Evolutionary conservation across 2,888 invertebrate genomes (phyloP), one percentile per base, ranked within the genome.

Genomic region (Melipona beecheii): DNA sequence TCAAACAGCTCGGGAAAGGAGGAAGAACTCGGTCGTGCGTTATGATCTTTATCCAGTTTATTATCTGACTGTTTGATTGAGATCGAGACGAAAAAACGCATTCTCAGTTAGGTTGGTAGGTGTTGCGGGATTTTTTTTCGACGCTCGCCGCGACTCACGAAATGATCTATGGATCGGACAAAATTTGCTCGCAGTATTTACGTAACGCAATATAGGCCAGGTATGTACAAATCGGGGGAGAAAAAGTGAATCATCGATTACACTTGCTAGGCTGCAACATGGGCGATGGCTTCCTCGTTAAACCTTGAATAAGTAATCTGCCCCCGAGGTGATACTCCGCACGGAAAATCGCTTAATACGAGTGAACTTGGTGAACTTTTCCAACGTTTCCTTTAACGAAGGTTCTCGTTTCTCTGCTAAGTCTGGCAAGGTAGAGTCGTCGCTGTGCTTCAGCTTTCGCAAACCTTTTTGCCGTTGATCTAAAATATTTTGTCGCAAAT

Each of bases 181-280:
- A 54, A 43, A 49, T 36, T 75, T 70, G 70, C 58, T 72, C 36
- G 36, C 43, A 11, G 75, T 80, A 54, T 69, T 89, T 89, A 89
- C 85, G 78, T 84, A 87, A 88, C 79, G 73, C 68, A 65, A 66
- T 75, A 72, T 85, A 62, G 75, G 65, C 31, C 66, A 58, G 58
- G 78, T 56, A 58, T 66, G 78, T 56, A 81, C 50, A 82, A 86
- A 81, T 81, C 84, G 62, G 77, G n/a, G 65, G 66, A 72, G 82
- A 21, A 69, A 72, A 70, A 89, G 81, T 88, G 88, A 89, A 89
- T 90, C 90, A 90, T 88, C 90, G 90, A 90, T 91, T 89, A 89
- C 90, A 89, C 87, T 90, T 88, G 84, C 86, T 85, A 90, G 90
- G 87, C 86, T 88, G 84, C 85, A 70, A 73, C 82, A 79, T 89